Evolutionary conservation across 2,888 invertebrate species (phyloP), one percentile per base, ranked within the genome.

Genomic region (Tetranychus truncatus): DNA sequence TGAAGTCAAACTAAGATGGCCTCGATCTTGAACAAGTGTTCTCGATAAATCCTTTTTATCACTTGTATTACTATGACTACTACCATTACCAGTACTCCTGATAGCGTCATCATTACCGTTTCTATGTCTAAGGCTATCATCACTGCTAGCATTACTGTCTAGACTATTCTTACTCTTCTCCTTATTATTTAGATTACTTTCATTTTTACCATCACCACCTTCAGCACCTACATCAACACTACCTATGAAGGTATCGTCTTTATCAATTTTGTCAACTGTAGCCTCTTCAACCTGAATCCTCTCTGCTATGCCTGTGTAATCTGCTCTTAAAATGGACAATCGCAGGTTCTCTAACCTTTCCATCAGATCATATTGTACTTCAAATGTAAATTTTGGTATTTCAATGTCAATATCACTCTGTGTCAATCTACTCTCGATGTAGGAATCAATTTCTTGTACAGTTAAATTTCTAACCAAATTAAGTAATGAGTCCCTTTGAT

Each of bases 321-420:
- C 65, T n/a, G 73, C 73, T 65, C 24, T 11, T 65, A 45, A 11
- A 15, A 20, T 65, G 21, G 73, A 34, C 21, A 73, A 73, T 18
- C 73, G 45, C 15, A 73, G 24, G 18, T 65, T 9, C n/a, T 65
- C n/a, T 18, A 73, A 34, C 24, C 18, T 20, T 65, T 21, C 44
- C 66, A 34, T 65, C 55, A 55, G 20, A 24, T 73, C 65, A 34
- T 34, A 65, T 65, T 73, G 21, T n/a, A 18, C 24, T 24, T 73
- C 34, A 18, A 66, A 73, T 65, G 45, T 65, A 34, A 73, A 73
- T 65, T 73, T 73, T 15, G 73, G 73, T 65, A 73, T 65, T 20
- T 72, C 45, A 45, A 72, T 45, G n/a, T 72, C 72, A 24, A 72
- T 15, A 21, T 69, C 69, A 69, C 34, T 24, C 11, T 18, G 44